Percentiles rank a stretch among this genome's conserved stretches.
phyloP scores from a whole-genome alignment of 2,888 invertebrate species.

The Pammene aurita region DNA sequence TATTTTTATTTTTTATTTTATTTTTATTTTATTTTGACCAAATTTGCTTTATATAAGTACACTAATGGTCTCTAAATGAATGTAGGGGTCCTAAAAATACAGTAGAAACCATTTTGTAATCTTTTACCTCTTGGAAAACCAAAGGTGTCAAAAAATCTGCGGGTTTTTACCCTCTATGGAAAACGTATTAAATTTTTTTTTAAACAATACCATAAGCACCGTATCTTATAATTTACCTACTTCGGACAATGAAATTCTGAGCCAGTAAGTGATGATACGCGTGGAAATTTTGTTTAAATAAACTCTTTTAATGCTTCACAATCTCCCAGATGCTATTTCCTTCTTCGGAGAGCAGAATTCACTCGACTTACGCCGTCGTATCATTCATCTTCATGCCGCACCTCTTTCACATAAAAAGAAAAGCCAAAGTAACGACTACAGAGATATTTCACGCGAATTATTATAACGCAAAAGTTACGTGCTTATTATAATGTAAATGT shows the following conservation, averaged over 20 bases:
- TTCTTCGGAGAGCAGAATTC: constrained; percentile 40
- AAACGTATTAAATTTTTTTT: too few relatives aligned
- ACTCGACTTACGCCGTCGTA: constrained; percentile 43
- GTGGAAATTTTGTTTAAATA: constrained; percentile 18
- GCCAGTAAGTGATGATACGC: neutral
- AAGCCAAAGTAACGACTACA: constrained; percentile 27
- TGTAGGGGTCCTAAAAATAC: too few relatives aligned
- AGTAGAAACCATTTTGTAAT: too few relatives aligned
- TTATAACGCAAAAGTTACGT: constrained; percentile 6
- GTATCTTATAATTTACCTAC: constrained; percentile 1
- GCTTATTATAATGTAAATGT: neutral
- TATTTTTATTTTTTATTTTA: too few relatives aligned
- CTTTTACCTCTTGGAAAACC: too few relatives aligned
- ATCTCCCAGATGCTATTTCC: constrained; percentile 45
- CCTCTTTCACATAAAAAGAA: constrained; percentile 23
- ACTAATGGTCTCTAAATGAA: too few relatives aligned
- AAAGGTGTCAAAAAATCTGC: too few relatives aligned
- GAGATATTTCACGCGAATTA: constrained; percentile 14
- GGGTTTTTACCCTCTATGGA: too few relatives aligned
- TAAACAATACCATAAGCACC: too few relatives aligned
- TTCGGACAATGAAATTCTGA: constrained; percentile 6
- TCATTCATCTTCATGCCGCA: constrained; percentile 52
- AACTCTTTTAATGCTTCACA: constrained; percentile 16
- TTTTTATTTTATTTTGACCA: too few relatives aligned
- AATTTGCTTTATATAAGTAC: too few relatives aligned